These are phyloP conservation scores for Ditylenchus weischeri DNA, from an alignment of 2,888 invertebrate genomes.

Conservation along the genomic window DNA sequence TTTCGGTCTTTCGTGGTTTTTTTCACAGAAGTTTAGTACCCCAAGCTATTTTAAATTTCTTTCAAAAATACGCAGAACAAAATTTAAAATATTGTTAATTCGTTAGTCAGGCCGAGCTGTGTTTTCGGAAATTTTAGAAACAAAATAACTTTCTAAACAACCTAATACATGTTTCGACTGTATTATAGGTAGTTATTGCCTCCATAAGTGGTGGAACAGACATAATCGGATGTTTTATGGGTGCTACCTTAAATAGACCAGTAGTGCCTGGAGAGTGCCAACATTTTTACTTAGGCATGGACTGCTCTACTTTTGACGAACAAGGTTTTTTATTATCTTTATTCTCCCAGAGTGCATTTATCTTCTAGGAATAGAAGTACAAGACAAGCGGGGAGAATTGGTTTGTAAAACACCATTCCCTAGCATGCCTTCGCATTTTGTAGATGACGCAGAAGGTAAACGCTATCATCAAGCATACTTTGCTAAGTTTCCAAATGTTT, in stretches of 20 bases:
- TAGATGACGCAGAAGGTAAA: conserved; percentile 62
- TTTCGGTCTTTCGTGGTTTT: too few species aligned
- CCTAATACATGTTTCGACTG: too few species aligned
- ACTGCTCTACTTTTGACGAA: conserved; percentile 63
- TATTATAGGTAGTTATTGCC: conserved; percentile 44
- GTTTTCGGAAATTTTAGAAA: too few species aligned
- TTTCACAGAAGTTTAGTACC: too few species aligned
- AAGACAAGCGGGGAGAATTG: conserved; percentile 61
- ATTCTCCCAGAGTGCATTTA: background rate
- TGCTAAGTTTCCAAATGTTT: conserved; percentile 60
- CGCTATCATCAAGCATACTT: conserved; percentile 60
- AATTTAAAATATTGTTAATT: too few species aligned
- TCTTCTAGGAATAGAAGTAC: too few species aligned
- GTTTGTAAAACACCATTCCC: conserved; percentile 66
- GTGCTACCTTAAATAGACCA: conserved; percentile 63
- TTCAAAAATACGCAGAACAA: too few species aligned
- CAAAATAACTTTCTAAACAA: too few species aligned
- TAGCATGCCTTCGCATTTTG: conserved; percentile 65
- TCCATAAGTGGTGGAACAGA: conserved; percentile 64
- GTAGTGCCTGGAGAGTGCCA: conserved; percentile 66
- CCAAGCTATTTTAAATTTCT: too few species aligned
- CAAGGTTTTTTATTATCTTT: conserved; percentile 53
- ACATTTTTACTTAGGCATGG: conserved; percentile 63
- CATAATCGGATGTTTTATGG: conserved; percentile 66
- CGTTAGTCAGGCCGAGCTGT: too few species aligned